Evolutionary conservation across 2,888 invertebrate species (phyloP).

Genomic region (Megaustenia siamemsis): DNA sequence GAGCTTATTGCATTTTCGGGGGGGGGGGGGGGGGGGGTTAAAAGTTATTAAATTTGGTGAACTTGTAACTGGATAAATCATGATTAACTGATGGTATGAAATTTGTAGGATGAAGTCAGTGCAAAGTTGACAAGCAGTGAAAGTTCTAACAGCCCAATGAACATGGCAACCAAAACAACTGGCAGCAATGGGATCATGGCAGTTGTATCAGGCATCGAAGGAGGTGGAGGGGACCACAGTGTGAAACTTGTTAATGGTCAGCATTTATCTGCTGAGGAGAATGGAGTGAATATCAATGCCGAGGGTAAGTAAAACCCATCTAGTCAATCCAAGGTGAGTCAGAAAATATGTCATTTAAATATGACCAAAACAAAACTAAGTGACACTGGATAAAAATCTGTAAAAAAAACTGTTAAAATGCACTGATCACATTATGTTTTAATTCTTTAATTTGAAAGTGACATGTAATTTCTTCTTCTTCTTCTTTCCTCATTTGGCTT

Average conservation of each 20-base stretch:
- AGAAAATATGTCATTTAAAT: too few relatives aligned
- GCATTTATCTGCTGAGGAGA: conserved; percentile 41
- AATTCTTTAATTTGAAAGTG: too few relatives aligned
- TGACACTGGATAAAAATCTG: too few relatives aligned
- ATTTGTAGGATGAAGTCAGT: background rate
- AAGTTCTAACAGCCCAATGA: conserved; percentile 62
- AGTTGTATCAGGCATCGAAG: conserved; percentile 18
- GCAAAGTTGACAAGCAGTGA: conserved; percentile 59
- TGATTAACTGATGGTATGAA: background rate
- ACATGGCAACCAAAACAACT: conserved; percentile 35
- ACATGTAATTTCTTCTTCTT: too few relatives aligned
- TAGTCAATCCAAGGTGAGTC: too few relatives aligned
- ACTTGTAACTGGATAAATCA: background rate
- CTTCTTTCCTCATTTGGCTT: too few relatives aligned
- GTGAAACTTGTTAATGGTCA: conserved; percentile 60
- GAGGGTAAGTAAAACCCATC: conserved; percentile 52
- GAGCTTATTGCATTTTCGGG: background rate
- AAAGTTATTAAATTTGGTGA: background rate
- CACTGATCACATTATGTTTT: too few relatives aligned
- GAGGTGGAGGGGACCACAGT: conserved; percentile 51
- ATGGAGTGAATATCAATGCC: conserved; percentile 61
- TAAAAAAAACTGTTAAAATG: too few relatives aligned
- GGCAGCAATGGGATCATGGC: conserved; percentile 36
- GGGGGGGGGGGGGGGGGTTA: too few relatives aligned
- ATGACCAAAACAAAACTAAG: too few relatives aligned